Base-by-base conservation (phyloP, 2,888 invertebrate species). In the Limenitis arthemis region DNA sequence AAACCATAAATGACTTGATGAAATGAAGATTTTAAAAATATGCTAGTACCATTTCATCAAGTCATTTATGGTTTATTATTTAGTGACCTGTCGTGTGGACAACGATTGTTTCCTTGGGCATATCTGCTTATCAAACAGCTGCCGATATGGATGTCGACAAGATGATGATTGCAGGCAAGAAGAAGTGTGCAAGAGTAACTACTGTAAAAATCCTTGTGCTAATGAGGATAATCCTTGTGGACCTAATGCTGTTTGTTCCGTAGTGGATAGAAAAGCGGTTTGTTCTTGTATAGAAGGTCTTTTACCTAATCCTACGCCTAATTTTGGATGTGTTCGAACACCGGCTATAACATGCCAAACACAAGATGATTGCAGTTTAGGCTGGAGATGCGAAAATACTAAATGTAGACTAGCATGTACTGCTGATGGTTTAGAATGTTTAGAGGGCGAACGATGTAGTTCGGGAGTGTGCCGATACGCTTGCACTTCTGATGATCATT, bases 41-140 rank as follows among this genome's bases (percentile, higher is more conserved):
- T n/a, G n/a, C n/a, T n/a, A n/a, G n/a, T n/a, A n/a, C n/a, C 8
- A 29, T 34, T 51, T 42, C 40, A 9, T 50, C 51, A 34, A 34
- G 34, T 34, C 9, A 51, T 51, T 29, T 4, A 39, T 36, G 5
- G 37, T 54, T 36, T 53, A 53, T 36, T 66, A 84, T 68, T 51
- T 74, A 90, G 90, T 96, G 53, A 96, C 96, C 4, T 97, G 97
- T 69, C 91, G 95, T 44, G 91, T 95, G 1, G 96, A 96, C 72
- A 95, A 96, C 67, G 96, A 97, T 67, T 97, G 96, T 67, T 96
- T 96, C 89, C 86, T 96, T 53, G 96, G 96, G 1, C 95, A 96
- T 67, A 94, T 96, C 60, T 97, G 97, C 68, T 79, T 95, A 51
- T 90, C 91, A 67, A 95, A 94, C 67, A 93, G 93, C 81, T 96